A percentile compares a stretch with the other conserved stretches of the same genome.
Conservation (phyloP, 2,113 vertebrate genomes). For the pig (Sus scrofa) region T2T-Sscrofa CM000818.6:77279501-77280000, state of each 20-base stretch:
- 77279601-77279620: fast-evolving
- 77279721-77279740: background rate
- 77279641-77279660: background rate
- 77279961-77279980: background rate
- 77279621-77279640: background rate
- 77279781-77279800: background rate
- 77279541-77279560: background rate
- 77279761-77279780: background rate
- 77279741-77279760: background rate
- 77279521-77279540: background rate
- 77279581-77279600: background rate
- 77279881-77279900: background rate
- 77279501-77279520: background rate
- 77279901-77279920: background rate
- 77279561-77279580: background rate
- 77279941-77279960: background rate
- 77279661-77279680: background rate
- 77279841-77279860: background rate
- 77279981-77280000: background rate
- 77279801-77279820: background rate
- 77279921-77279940: background rate
- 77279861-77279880: background rate
- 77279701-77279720: background rate
- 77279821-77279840: background rate
- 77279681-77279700: background rate